phyloP scores from a whole-genome alignment of 2,888 invertebrate genomes.

The Synergus itoensis region DNA sequence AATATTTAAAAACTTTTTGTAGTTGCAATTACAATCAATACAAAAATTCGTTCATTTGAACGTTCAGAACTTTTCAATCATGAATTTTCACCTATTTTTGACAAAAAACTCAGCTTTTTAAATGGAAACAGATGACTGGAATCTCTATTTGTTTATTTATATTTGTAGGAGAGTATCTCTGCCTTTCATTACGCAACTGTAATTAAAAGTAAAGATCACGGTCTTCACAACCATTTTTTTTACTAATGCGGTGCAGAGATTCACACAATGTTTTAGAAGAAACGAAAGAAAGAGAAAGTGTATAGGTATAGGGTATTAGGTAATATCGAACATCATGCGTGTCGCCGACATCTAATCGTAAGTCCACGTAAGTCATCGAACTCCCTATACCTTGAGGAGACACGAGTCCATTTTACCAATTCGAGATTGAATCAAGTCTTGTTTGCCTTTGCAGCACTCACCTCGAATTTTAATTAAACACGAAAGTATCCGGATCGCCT shows the following conservation, averaged over 20 bases:
- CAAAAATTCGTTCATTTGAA: too few species aligned
- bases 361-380: constrained; percentile 42
- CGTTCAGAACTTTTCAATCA: too few species aligned
- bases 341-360: not conserved
- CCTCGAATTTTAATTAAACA: constrained; percentile 39
- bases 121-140: too few species aligned
- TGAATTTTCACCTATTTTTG: too few species aligned
- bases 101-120: too few species aligned
- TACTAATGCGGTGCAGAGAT: not conserved
- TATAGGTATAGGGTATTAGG: constrained; percentile 16
- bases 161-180: too few species aligned
- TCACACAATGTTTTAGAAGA: constrained; percentile 5
- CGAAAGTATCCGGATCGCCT: constrained; percentile 34
- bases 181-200: too few species aligned
- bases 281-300: constrained; percentile 36
- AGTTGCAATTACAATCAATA: too few species aligned
- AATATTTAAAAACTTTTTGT: too few species aligned
- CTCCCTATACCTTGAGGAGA: constrained; percentile 9
- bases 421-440: constrained; percentile 30
- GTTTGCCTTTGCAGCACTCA: constrained; percentile 31
- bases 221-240: not conserved
- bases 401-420: constrained; percentile 17
- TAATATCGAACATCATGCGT: constrained; percentile 39
- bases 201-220: not conserved
- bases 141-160: too few species aligned